phyloP scores from a whole-genome alignment of 2,113 vertebrate genomes.

The Thalassoma bifasciatum region DNA sequence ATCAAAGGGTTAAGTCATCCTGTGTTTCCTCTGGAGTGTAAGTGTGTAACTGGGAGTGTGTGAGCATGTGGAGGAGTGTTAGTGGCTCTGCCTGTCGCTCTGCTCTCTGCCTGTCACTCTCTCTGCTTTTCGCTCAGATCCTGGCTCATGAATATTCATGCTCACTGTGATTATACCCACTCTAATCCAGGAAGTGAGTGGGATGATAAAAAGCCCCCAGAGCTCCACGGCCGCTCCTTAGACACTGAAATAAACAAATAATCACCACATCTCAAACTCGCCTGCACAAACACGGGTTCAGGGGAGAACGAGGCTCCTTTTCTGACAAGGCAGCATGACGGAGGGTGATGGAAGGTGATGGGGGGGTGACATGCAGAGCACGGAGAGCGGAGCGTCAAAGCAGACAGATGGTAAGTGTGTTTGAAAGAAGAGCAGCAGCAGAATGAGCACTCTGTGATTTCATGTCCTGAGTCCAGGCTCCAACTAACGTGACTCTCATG shows the following conservation, averaged over 20 bases:
- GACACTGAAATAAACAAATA: slow-evolving; percentile 53
- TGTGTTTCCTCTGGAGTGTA: neutral
- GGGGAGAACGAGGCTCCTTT: neutral
- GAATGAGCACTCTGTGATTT: slow-evolving; percentile 37
- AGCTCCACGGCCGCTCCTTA: slow-evolving; percentile 11
- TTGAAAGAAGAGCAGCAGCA: slow-evolving; percentile 20
- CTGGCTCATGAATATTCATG: slow-evolving; percentile 65
- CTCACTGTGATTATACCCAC: slow-evolving; percentile 39
- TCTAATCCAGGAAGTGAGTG: slow-evolving; percentile 70
- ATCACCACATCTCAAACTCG: slow-evolving; percentile 26
- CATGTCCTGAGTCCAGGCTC: slow-evolving; percentile 18
- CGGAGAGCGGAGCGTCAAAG: slow-evolving; percentile 1
- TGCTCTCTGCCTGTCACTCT: slow-evolving; percentile 41
- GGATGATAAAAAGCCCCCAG: slow-evolving; percentile 56
- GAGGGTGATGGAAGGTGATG: slow-evolving; percentile 10
- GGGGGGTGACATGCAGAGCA: slow-evolving; percentile 15
- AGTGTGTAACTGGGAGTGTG: slow-evolving; percentile 5
- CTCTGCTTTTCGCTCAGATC: slow-evolving; percentile 31
- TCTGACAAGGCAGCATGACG: neutral
- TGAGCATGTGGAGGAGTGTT: slow-evolving; percentile 4
- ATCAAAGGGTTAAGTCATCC: neutral
- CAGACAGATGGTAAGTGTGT: slow-evolving; percentile 4
- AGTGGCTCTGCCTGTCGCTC: slow-evolving; percentile 25
- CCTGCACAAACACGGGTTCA: slow-evolving; percentile 13
- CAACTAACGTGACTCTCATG: slow-evolving; percentile 38